Percentiles rank a stretch among this genome's conserved stretches.
These are phyloP conservation scores for Pandemis heparana DNA, from an alignment of 2,888 invertebrate genomes.

Conservation along the genomic window DNA sequence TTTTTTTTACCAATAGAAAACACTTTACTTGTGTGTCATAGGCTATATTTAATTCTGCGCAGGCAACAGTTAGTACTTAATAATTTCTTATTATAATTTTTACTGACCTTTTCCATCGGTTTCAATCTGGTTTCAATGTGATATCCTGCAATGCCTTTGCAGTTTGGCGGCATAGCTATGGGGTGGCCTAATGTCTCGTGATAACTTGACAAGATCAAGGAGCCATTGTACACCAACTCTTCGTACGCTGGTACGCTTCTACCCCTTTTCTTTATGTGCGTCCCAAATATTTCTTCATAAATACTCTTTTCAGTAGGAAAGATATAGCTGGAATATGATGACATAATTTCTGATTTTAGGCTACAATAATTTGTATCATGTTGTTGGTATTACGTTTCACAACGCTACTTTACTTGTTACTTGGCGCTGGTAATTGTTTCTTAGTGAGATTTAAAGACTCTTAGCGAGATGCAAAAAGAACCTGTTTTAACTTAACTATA, in stretches of 20 bases:
- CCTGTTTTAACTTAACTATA: too few relatives aligned
- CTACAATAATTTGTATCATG: too few relatives aligned
- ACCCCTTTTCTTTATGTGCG: background rate
- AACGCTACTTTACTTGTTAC: too few relatives aligned
- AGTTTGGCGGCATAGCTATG: slow-evolving; percentile 45
- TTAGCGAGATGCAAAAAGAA: too few relatives aligned
- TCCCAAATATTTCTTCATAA: background rate
- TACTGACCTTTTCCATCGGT: slow-evolving; percentile 3
- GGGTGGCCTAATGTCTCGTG: slow-evolving; percentile 46
- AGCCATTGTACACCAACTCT: slow-evolving; percentile 41
- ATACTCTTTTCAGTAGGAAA: background rate
- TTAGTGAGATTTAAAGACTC: too few relatives aligned
- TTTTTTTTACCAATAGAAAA: too few relatives aligned
- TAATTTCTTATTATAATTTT: too few relatives aligned
- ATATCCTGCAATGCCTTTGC: slow-evolving; percentile 47
- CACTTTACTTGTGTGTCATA: background rate
- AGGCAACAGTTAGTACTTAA: too few relatives aligned
- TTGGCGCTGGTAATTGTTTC: too few relatives aligned
- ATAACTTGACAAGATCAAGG: slow-evolving; percentile 44
- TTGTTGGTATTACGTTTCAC: too few relatives aligned
- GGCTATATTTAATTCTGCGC: background rate
- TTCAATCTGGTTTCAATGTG: slow-evolving; percentile 40
- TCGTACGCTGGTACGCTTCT: slow-evolving; percentile 33
- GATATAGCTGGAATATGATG: background rate
- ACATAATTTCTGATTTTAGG: background rate